Percentiles rank a stretch among this genome's conserved stretches.
Evolutionary conservation across 2,797 vertebrate species (phyloP).

Genomic region (Podarcis siculus): DNA sequence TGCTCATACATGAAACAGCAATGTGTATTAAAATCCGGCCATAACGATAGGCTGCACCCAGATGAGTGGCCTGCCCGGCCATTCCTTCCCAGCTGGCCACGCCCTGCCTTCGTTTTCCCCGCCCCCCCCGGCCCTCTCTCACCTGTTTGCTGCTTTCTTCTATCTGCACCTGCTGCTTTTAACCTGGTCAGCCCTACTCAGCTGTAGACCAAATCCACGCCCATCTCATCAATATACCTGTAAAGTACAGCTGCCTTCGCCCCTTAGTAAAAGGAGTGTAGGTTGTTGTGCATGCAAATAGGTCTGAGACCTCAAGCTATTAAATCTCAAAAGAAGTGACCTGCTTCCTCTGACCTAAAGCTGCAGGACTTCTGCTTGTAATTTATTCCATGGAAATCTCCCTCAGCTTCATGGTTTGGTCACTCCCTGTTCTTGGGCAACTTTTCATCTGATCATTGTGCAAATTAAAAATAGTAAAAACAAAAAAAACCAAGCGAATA

Average conservation of each 20-base stretch:
- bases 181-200: neutral
- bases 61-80: neutral
- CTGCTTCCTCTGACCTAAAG: neutral
- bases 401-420: neutral
- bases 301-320: neutral
- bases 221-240: neutral
- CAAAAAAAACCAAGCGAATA: constrained; percentile 34
- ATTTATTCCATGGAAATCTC: constrained; percentile 4
- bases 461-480: constrained; percentile 47
- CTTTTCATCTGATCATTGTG: constrained; percentile 34
- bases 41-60: neutral
- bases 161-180: neutral
- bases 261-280: neutral
- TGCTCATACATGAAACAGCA: too few relatives aligned
- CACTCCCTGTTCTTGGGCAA: neutral
- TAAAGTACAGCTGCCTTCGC: too few relatives aligned
- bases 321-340: neutral
- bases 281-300: neutral
- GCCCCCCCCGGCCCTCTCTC: neutral
- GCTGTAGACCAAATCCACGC: neutral
- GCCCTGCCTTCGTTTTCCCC: neutral
- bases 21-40: neutral
- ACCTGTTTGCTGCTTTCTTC: neutral
- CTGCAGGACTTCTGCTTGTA: neutral
- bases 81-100: neutral